phyloP scores from a whole-genome alignment of 2,113 vertebrate genomes.

The Proteles cristata region DNA sequence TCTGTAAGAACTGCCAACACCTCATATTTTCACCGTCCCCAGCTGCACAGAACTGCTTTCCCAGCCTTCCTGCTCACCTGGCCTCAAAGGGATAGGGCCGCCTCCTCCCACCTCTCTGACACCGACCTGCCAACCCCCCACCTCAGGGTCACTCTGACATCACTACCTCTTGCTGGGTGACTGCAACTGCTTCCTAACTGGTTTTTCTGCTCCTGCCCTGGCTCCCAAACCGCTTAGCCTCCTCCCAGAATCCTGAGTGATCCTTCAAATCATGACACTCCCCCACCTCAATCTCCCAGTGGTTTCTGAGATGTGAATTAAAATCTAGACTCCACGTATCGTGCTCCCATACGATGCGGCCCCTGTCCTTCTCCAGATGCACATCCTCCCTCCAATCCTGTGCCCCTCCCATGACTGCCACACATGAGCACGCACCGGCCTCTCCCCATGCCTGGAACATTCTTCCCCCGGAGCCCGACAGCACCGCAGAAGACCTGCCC shows the following conservation, averaged over 20 bases:
- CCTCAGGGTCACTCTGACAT: neutral
- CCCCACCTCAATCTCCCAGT: neutral
- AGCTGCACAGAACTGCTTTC: neutral
- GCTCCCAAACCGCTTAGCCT: neutral
- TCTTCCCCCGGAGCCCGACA: neutral
- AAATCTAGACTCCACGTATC: neutral
- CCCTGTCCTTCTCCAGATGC: neutral
- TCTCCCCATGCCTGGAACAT: neutral
- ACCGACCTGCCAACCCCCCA: neutral
- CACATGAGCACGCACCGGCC: neutral
- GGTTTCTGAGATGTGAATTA: neutral
- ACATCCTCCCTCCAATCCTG: neutral
- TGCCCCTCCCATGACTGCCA: neutral
- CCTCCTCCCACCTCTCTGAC: neutral
- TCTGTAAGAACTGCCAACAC: neutral
- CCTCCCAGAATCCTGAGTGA: neutral
- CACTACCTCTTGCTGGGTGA: neutral
- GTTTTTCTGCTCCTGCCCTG: neutral
- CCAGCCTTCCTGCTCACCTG: too few species aligned
- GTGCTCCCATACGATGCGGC: neutral
- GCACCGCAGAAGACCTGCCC: neutral
- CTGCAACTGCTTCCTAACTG: neutral
- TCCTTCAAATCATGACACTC: neutral
- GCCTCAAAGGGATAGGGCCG: neutral
- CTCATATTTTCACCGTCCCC: too few species aligned